phyloP scores from a whole-genome alignment of 2,797 vertebrate species.

The Borostomias antarcticus region DNA sequence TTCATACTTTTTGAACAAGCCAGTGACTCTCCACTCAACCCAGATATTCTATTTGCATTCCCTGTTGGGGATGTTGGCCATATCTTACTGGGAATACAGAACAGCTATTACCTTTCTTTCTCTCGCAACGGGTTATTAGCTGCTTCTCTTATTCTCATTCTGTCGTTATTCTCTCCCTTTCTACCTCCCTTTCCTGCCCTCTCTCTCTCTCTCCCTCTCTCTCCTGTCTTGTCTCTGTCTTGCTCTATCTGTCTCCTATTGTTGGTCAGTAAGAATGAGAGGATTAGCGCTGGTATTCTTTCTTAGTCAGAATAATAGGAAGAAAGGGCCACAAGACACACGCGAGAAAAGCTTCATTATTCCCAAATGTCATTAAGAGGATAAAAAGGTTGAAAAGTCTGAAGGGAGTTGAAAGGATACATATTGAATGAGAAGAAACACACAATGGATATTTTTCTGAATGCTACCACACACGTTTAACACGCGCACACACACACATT shows the following conservation, averaged over 20 bases:
- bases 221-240: constrained; percentile 46
- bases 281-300: constrained; percentile 67
- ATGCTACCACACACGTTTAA: constrained; percentile 61
- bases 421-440: constrained; percentile 43
- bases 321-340: constrained; percentile 61
- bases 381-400: constrained; percentile 67
- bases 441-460: constrained; percentile 56
- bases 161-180: constrained; percentile 5
- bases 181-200: constrained; percentile 1
- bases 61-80: constrained; percentile 16
- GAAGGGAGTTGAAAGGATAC: constrained; percentile 44
- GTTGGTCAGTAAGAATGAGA: constrained; percentile 70
- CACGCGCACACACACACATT: constrained; percentile 28
- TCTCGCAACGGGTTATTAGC: constrained; percentile 16
- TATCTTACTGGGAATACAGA: neutral
- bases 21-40: constrained; percentile 21
- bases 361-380: constrained; percentile 71
- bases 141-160: constrained; percentile 18
- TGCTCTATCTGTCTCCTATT: constrained; percentile 56
- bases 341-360: constrained; percentile 75
- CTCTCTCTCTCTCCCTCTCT: constrained; percentile 6
- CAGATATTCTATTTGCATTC: constrained; percentile 32
- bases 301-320: constrained; percentile 64
- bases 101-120: neutral
- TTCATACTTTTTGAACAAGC: constrained; percentile 38